Base-by-base conservation (phyloP, 2,113 vertebrate genomes). In the Oreochromis tanganicae region DNA sequence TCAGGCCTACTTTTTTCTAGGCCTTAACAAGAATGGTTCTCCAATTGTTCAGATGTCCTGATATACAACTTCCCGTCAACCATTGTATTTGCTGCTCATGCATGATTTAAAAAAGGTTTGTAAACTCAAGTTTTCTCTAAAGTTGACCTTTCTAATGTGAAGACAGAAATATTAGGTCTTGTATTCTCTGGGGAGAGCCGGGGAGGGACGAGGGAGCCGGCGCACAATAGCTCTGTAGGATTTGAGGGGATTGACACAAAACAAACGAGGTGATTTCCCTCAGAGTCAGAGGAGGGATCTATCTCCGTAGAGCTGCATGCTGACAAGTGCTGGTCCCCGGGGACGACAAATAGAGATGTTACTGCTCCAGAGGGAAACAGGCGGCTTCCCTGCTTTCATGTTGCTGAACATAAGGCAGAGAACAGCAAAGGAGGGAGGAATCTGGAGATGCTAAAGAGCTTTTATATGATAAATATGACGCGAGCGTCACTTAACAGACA, bases 291-390 rank as follows among this genome's bases (percentile, higher is more conserved):
- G 87, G 85, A 92, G 82, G 88, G 93, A 88, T 92, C 81, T 86
- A 55, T 93, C 92, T 93, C 84, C 48, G 85, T 36, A 24, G 92
- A 92, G 93, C 85, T 55, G 84, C 92, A 56, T 52, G 71, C 93
- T 91, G 95, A 95, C 94, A 92, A 92, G 93, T 83, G 87, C 38
- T 56, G 82, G 16, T 95, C 95, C 93, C 93, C 27, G 11, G 95
- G 94, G 95, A 95, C n/a, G 36, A 57, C 94, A 91, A 91, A 96
- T 95, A 94, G 94, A 96, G 95, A 95, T 54, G 92, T 95, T 94
- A 92, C 57, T 57, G 73, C 93, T 95, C 92, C 88, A n/a, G 80
- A 93, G 93, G 92, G 92, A 91, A 89, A 84, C 86, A 32, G 87
- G 61, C 87, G 79, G 87, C 71, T 88, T 88, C 88, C 87, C 88